Conservation (phyloP, 2,888 invertebrate genomes). For the Periphyllus acericola region DNA sequence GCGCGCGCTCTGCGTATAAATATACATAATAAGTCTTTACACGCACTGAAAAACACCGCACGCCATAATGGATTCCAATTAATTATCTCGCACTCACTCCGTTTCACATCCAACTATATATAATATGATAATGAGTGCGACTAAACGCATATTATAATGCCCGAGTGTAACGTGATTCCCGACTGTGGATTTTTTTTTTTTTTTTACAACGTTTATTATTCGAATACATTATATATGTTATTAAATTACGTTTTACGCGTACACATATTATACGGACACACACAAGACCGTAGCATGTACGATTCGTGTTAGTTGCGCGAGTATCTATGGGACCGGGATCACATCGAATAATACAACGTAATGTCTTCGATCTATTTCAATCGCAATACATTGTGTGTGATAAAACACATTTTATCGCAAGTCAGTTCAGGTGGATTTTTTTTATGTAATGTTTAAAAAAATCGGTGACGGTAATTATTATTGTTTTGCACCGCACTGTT, state of each 20-base stretch:
- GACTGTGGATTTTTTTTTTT: not conserved
- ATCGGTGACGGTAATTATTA: too few species aligned
- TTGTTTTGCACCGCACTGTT: too few species aligned
- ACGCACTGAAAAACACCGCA: slow-evolving; percentile 17
- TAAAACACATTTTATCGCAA: too few species aligned
- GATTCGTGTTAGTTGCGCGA: not conserved
- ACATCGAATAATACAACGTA: not conserved
- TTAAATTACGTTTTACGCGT: not conserved
- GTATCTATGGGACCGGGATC: not conserved
- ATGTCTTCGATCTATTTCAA: not conserved
- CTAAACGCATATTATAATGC: not conserved
- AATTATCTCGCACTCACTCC: slow-evolving; percentile 27
- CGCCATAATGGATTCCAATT: slow-evolving; percentile 8
- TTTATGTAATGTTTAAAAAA: too few species aligned
- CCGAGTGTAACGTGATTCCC: not conserved
- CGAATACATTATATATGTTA: not conserved
- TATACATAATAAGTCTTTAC: slow-evolving; percentile 27
- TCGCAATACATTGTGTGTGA: not conserved
- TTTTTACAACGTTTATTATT: not conserved
- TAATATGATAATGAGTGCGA: slow-evolving; percentile 39
- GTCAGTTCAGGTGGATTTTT: too few species aligned
- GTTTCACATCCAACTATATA: slow-evolving; percentile 16
- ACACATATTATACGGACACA: not conserved
- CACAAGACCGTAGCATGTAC: not conserved
- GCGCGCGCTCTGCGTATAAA: not conserved